Evolutionary conservation across 2,113 vertebrate species (phyloP).

Genomic region (Eulacestoma nigropectus): DNA sequence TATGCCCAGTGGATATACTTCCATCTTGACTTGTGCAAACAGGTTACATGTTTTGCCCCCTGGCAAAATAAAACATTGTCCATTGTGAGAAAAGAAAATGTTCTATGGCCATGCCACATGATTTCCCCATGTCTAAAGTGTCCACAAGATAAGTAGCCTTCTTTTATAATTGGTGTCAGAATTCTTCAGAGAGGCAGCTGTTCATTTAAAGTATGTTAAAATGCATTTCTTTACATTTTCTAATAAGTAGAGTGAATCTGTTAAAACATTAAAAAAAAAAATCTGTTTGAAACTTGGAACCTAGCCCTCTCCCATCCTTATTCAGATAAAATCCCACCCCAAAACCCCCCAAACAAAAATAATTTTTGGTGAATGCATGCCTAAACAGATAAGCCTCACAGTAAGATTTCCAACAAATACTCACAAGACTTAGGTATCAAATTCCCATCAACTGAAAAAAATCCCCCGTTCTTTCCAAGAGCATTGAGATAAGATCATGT

Average conservation of each 20-base stretch:
- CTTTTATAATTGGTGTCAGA: neutral
- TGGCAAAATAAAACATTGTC: neutral
- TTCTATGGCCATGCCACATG: neutral
- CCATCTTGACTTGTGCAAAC: neutral
- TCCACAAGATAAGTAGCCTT: neutral
- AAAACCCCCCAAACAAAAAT: neutral
- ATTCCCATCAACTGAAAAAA: conserved; percentile 20
- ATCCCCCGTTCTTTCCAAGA: neutral
- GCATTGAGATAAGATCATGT: neutral
- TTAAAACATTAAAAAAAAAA: neutral
- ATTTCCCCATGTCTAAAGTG: neutral
- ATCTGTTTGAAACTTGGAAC: neutral
- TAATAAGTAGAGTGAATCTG: neutral
- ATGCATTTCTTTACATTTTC: neutral
- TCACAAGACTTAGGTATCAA: neutral
- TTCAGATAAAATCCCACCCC: neutral
- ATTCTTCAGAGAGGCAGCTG: neutral
- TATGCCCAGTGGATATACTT: neutral
- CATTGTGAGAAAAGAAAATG: neutral
- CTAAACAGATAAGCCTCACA: conserved; percentile 10
- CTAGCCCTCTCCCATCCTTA: neutral
- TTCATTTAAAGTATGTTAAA: neutral
- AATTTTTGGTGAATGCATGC: neutral
- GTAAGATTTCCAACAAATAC: neutral
- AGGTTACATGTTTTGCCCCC: neutral